phyloP scores from a whole-genome alignment of 2,797 vertebrate species.

The Enteromius paludinosus region DNA sequence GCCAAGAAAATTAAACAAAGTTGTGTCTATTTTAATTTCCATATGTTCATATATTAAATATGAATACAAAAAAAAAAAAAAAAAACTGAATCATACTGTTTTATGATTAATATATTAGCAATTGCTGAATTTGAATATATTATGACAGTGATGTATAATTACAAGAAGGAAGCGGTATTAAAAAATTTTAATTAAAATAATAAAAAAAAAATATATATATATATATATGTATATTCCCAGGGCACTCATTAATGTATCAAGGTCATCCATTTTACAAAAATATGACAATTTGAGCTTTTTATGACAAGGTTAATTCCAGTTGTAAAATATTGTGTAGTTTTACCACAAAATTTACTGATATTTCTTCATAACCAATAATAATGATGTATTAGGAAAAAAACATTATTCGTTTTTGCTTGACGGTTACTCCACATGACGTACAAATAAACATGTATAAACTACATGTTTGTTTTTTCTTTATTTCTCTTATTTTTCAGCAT shows the following conservation, averaged over 20 bases:
- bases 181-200: too few species aligned
- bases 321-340: neutral
- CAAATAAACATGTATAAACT: neutral
- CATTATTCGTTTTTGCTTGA: neutral
- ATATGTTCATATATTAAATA: neutral
- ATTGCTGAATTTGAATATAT: neutral
- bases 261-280: neutral
- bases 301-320: neutral
- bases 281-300: neutral
- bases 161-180: neutral
- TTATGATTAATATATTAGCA: neutral
- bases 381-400: neutral
- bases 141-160: neutral
- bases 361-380: neutral
- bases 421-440: neutral
- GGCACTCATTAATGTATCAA: neutral
- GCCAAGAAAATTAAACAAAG: neutral
- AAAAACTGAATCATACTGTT: neutral
- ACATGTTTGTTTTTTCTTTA: neutral
- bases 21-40: neutral
- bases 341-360: neutral
- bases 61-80: neutral
- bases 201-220: too few species aligned
- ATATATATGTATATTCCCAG: neutral
- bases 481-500: neutral